Base-by-base conservation (phyloP, 2,797 vertebrate species). In the Ptychobarbus kaznakovi region DNA sequence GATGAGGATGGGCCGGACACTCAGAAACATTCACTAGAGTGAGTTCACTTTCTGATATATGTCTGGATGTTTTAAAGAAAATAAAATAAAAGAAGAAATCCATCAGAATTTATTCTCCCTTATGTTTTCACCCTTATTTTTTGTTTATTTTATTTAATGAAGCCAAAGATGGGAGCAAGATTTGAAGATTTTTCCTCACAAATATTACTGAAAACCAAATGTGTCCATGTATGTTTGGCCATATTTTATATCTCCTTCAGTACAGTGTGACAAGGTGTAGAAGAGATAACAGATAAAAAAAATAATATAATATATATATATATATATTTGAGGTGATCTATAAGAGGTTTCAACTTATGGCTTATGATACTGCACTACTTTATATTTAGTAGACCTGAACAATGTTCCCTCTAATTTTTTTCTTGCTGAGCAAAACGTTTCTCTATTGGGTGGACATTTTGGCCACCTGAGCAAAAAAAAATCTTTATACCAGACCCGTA, bases 1-100 rank as follows among this genome's bases (percentile, higher is more conserved):
- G 96, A 97, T 10, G 96, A 96, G 4, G 96, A 95, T 69, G 94
- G 92, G 85, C 96, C 96, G 53, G 72, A 92, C 0, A 84, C 94
- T 0, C 96, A 92, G 82, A 93, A 95, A 3, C 98, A 97, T 92
- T 94, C 97, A 0, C 91, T 96, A 78, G 93, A 96, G 89, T 90
- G 95, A 98, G 98, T 95, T 86, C n/a, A 73, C 9, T 22, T 18
- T 18, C 9, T 32, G 12, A 22, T 3, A 56, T 35, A 15, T 61
- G 12, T 49, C 22, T 12, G 18, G 13, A 44, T 7, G 28, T 32
- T 40, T 63, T 28, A 35, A 12, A 56, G 11, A 18, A 66, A 65
- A 0, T 1, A 10, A 16, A 46, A 65, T 1, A 10, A 16, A 46
- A 65, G 0, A 6, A 18, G 61, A 61, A 25, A 15, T 3, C 11